These are phyloP conservation scores for Noctua comes DNA, from an alignment of 2,888 invertebrate species.

Conservation along the genomic window DNA sequence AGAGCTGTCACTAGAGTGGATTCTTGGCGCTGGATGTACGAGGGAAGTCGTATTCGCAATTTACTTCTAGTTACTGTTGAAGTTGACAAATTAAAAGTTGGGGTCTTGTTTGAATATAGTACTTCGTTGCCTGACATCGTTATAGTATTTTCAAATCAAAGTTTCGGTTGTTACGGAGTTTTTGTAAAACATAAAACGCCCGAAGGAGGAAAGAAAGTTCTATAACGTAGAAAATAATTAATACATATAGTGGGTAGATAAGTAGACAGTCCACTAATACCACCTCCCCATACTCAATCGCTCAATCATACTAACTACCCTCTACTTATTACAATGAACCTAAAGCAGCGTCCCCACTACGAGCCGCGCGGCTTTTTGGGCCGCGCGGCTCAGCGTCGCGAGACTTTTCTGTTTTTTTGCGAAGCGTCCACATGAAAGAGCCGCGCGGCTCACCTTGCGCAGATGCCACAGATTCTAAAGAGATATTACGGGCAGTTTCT, in stretches of 20 bases:
- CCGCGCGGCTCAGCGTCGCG: too few species aligned
- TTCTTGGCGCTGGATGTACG: slow-evolving; percentile 50
- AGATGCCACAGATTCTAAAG: too few species aligned
- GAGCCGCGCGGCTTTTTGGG: too few species aligned
- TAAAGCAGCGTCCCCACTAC: too few species aligned
- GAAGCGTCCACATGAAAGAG: too few species aligned
- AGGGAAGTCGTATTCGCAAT: slow-evolving; percentile 25
- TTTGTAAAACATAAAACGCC: background rate
- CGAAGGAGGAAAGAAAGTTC: background rate
- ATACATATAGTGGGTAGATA: background rate
- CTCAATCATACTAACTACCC: background rate
- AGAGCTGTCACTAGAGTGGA: slow-evolving; percentile 48
- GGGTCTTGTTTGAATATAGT: background rate
- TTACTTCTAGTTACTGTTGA: slow-evolving; percentile 22
- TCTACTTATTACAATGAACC: slow-evolving; percentile 2
- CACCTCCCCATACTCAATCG: background rate
- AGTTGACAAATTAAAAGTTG: slow-evolving; percentile 49
- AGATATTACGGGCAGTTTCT: too few species aligned
- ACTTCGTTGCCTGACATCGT: background rate
- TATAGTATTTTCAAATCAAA: background rate
- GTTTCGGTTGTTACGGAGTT: background rate
- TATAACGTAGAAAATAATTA: background rate
- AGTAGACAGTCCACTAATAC: background rate
- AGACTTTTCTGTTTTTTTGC: too few species aligned
- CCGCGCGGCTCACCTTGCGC: too few species aligned